Evolutionary conservation across 2,113 vertebrate genomes (phyloP).

Genomic region (Gasterosteus aculeatus): DNA sequence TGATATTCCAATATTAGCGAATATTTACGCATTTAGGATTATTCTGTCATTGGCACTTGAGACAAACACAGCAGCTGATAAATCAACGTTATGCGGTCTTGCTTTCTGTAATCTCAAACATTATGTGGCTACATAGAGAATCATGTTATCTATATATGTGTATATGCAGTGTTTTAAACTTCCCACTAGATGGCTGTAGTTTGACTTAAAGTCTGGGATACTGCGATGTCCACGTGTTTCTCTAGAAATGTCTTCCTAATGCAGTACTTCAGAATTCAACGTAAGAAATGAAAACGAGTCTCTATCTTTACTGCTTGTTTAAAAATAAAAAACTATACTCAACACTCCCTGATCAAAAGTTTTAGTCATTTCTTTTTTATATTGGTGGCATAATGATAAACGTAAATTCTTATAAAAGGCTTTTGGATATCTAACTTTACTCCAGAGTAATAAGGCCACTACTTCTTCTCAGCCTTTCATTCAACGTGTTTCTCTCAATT

Average conservation of each 20-base stretch:
- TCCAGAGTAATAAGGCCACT: neutral
- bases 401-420: neutral
- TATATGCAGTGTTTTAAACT: neutral
- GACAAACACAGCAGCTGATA: neutral
- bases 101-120: neutral
- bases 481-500: neutral
- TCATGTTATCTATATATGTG: neutral
- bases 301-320: neutral
- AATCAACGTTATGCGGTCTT: neutral
- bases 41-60: neutral
- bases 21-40: neutral
- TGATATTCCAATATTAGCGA: neutral
- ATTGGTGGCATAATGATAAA: neutral
- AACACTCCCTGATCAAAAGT: neutral
- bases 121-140: neutral
- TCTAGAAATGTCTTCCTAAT: neutral
- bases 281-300: neutral
- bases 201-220: neutral
- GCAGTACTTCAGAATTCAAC: neutral
- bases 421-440: neutral
- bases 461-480: neutral
- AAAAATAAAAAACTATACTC: neutral
- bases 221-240: neutral
- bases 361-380: neutral
- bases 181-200: slow-evolving; percentile 54